A percentile compares a stretch with the other conserved stretches of the same genome.
Conservation (phyloP, 2,888 invertebrate species). For the Protophormia terraenovae region DNA sequence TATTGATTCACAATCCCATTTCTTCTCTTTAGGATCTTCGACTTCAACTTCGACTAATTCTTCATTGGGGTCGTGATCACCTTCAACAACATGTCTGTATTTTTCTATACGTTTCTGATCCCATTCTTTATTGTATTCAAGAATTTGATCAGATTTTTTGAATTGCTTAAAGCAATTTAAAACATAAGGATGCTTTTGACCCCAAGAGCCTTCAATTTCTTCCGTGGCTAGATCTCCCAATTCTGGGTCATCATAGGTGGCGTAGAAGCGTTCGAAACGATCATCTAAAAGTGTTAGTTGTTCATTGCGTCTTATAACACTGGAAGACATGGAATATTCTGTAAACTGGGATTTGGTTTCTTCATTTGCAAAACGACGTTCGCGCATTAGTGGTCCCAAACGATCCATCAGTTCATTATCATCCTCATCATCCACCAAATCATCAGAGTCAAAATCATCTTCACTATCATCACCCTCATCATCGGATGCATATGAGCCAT, state of each 20-base stretch:
- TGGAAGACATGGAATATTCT: conserved; percentile 96
- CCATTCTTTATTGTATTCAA: conserved; percentile 84
- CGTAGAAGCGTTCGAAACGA: conserved; percentile 92
- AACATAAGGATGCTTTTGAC: conserved; percentile 85
- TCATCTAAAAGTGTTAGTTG: conserved; percentile 92
- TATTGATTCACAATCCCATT: conserved; percentile 96
- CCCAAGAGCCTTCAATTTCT: conserved; percentile 88
- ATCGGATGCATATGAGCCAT: conserved; percentile 73
- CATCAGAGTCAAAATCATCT: conserved; percentile 75
- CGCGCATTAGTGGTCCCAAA: conserved; percentile 80
- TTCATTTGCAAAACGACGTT: conserved; percentile 83
- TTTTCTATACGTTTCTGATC: conserved; percentile 80
- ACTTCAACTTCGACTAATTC: conserved; percentile 84
- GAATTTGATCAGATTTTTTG: conserved; percentile 83
- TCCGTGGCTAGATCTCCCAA: conserved; percentile 95
- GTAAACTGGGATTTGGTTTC: conserved; percentile 95
- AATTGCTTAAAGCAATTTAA: conserved; percentile 89
- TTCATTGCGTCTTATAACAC: conserved; percentile 92
- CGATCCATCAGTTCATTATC: conserved; percentile 81
- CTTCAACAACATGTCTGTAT: conserved; percentile 78
- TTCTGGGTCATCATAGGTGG: conserved; percentile 93
- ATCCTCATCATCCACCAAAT: conserved; percentile 80
- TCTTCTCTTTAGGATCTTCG: conserved; percentile 85
- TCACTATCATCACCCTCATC: conserved; percentile 70
- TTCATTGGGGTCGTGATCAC: conserved; percentile 83